phyloP scores from a whole-genome alignment of 2,113 vertebrate genomes.

The Varanus komodoensis region DNA sequence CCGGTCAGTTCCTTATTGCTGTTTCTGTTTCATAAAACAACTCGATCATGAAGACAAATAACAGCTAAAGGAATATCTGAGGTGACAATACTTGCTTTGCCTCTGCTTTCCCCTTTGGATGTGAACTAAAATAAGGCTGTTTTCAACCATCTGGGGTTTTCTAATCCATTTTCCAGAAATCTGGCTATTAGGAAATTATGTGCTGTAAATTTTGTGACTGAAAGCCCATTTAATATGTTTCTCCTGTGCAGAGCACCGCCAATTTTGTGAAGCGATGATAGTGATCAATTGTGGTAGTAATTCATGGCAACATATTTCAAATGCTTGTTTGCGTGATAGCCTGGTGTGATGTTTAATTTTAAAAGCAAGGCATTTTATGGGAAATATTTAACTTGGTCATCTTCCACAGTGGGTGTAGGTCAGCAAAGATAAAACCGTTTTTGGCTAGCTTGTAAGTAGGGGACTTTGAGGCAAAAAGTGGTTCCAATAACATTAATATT shows the following conservation, averaged over 20 bases:
- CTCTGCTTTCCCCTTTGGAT: slow-evolving; percentile 43
- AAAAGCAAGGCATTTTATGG: slow-evolving; percentile 5
- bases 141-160: slow-evolving; percentile 38
- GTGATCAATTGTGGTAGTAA: slow-evolving; percentile 30
- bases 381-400: slow-evolving; percentile 38
- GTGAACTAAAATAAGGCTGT: slow-evolving; percentile 43
- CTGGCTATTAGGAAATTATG: slow-evolving; percentile 52
- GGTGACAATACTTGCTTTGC: slow-evolving; percentile 27
- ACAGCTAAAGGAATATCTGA: slow-evolving; percentile 25
- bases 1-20: background rate
- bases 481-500: background rate
- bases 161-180: slow-evolving; percentile 40
- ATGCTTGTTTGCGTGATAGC: slow-evolving; percentile 26
- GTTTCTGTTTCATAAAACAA: background rate
- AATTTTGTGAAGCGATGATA: slow-evolving; percentile 60
- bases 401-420: slow-evolving; percentile 9
- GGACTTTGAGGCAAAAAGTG: slow-evolving; percentile 5
- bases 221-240: slow-evolving; percentile 66
- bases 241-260: slow-evolving; percentile 53
- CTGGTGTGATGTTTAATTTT: slow-evolving; percentile 35
- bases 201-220: slow-evolving; percentile 66
- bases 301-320: slow-evolving; percentile 56
- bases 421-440: background rate
- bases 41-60: background rate
- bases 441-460: background rate